Percentiles rank a stretch among this genome's conserved stretches.
These are phyloP conservation scores for Cephus sareptanus DNA, from an alignment of 2,888 invertebrate genomes.

Conservation along the genomic window DNA sequence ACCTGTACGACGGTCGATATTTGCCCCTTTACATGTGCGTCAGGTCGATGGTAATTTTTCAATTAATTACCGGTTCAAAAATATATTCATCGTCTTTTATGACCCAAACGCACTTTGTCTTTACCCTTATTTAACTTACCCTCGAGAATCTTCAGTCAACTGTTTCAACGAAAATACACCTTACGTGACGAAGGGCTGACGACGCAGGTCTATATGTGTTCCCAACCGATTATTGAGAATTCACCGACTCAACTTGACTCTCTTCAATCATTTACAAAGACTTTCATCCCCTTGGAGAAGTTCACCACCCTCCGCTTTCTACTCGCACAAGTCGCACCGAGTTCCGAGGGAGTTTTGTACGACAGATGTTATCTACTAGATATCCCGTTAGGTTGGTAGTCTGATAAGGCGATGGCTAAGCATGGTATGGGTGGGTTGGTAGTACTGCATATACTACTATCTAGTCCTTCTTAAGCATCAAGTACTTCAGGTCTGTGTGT, in stretches of 20 bases:
- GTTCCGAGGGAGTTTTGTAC: background rate
- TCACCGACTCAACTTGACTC: background rate
- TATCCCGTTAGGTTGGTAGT: background rate
- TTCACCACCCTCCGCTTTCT: background rate
- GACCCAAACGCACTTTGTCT: background rate
- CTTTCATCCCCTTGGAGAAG: background rate
- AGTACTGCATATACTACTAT: background rate
- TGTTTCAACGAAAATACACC: background rate
- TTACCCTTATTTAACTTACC: background rate
- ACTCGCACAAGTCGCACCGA: background rate
- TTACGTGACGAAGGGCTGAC: background rate
- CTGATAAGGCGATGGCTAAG: background rate
- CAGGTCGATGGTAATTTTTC: background rate
- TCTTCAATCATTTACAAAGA: background rate
- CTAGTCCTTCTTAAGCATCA: background rate
- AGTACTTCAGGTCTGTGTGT: background rate
- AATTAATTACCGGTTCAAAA: background rate
- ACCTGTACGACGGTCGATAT: background rate
- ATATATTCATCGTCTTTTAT: background rate
- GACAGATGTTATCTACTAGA: background rate
- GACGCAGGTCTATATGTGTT: background rate
- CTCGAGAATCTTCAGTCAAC: background rate
- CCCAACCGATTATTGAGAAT: background rate
- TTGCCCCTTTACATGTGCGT: background rate
- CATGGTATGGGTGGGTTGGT: background rate